These are phyloP conservation scores for Muntiacus muntjak DNA, from an alignment of 2,113 vertebrate genomes.

Conservation along the genomic window DNA sequence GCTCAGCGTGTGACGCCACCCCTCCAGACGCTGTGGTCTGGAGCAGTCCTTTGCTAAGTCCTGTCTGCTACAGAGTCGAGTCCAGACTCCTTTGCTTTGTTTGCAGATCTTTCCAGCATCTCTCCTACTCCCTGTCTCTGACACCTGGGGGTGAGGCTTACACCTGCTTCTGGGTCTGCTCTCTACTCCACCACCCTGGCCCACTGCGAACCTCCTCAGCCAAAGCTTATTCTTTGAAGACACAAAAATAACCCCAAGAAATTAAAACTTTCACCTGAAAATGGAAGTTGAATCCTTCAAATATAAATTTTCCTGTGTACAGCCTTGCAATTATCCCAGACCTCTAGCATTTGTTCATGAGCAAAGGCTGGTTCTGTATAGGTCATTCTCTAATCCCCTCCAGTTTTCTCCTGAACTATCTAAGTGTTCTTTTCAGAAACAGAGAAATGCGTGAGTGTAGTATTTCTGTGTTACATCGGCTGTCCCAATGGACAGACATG, in stretches of 20 bases:
- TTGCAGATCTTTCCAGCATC: not conserved
- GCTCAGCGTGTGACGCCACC: accelerated
- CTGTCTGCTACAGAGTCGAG: not conserved
- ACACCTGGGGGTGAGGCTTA: not conserved
- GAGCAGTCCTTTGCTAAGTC: not conserved
- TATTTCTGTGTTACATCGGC: not conserved
- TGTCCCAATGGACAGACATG: not conserved
- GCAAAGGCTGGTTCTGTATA: not conserved
- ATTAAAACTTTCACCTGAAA: not conserved
- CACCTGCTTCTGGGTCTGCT: not conserved
- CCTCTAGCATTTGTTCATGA: not conserved
- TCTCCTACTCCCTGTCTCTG: not conserved
- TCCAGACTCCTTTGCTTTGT: not conserved
- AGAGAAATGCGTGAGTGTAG: not conserved
- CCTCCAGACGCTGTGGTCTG: not conserved
- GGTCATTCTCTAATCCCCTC: not conserved
- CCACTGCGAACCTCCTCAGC: not conserved
- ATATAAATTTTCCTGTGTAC: not conserved
- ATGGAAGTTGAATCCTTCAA: not conserved
- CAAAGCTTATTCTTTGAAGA: not conserved
- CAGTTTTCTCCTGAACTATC: not conserved
- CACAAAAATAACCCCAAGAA: not conserved
- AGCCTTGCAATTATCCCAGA: not conserved
- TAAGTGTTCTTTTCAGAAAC: not conserved
- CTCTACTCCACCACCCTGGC: not conserved